phyloP scores from a whole-genome alignment of 2,888 invertebrate species.

The Cheilosia impressa region DNA sequence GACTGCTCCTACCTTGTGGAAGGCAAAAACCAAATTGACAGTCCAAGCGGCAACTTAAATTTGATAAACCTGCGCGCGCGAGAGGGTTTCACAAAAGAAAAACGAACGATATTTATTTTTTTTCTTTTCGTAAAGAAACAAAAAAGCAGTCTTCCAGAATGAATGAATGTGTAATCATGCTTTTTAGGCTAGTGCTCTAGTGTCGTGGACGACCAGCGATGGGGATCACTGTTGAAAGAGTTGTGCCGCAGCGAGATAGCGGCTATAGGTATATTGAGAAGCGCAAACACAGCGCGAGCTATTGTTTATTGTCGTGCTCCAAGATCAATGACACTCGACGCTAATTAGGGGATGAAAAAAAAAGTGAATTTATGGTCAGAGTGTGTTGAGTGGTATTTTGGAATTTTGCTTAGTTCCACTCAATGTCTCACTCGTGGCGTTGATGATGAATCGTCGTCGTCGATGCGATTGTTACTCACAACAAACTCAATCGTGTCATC shows the following conservation, averaged over 20 bases:
- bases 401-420: conserved; percentile 27
- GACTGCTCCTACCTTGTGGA: conserved; percentile 72
- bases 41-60: conserved; percentile 73
- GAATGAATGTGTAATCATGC: conserved; percentile 74
- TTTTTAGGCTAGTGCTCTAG: conserved; percentile 65
- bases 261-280: conserved; percentile 25
- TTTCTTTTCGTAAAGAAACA: conserved; percentile 35
- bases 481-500: conserved; percentile 47
- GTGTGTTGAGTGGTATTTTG: conserved; percentile 33
- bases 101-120: conserved; percentile 46
- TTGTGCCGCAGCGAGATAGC: conserved; percentile 44
- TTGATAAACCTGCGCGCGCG: conserved; percentile 75
- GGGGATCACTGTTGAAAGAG: conserved; percentile 62
- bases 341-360: conserved; percentile 66
- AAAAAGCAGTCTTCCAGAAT: conserved; percentile 60
- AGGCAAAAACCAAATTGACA: conserved; percentile 75
- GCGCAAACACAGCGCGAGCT: conserved; percentile 16
- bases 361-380: conserved; percentile 30
- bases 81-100: conserved; percentile 62
- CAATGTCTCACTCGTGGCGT: conserved; percentile 28
- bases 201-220: conserved; percentile 40
- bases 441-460: conserved; percentile 31
- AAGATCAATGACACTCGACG: conserved; percentile 68
- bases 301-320: conserved; percentile 59
- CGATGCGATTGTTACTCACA: conserved; percentile 22